Percentiles rank a stretch among this genome's conserved stretches.
phyloP scores from a whole-genome alignment of 2,888 invertebrate genomes.

The Auanema freiburgensis region DNA sequence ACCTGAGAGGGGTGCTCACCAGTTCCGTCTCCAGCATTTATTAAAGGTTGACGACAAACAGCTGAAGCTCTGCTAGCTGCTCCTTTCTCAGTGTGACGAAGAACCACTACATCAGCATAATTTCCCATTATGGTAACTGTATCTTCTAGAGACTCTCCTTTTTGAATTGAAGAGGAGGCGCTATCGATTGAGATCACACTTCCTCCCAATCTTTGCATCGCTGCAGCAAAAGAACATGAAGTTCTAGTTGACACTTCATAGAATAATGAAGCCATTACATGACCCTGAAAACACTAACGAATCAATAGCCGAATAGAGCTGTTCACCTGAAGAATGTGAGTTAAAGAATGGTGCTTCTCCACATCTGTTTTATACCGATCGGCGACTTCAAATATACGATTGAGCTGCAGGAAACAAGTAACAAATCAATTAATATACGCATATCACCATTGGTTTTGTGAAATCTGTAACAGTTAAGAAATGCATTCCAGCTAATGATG shows the following conservation, averaged over 20 bases:
- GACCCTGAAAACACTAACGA: conserved; percentile 72
- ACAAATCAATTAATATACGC: conserved; percentile 47
- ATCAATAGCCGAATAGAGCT: not conserved
- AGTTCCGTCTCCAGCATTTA: conserved; percentile 96
- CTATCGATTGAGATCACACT: conserved; percentile 83
- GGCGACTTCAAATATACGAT: conserved; percentile 90
- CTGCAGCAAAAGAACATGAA: conserved; percentile 90
- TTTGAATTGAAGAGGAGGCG: conserved; percentile 81
- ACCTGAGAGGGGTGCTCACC: conserved; percentile 93
- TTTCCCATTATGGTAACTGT: conserved; percentile 65
- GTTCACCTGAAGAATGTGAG: conserved; percentile 78
- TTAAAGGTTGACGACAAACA: conserved; percentile 68
- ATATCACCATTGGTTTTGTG: conserved; percentile 73
- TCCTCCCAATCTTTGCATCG: conserved; percentile 94
- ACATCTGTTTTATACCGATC: conserved; percentile 82
- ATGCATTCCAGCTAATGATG: conserved; percentile 75
- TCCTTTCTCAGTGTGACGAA: conserved; percentile 89
- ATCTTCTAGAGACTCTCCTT: conserved; percentile 90
- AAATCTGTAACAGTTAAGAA: conserved; percentile 84
- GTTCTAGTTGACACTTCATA: conserved; percentile 97
- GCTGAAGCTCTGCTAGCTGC: conserved; percentile 73
- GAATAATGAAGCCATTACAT: conserved; percentile 92
- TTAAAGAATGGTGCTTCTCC: conserved; percentile 80
- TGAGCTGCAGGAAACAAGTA: conserved; percentile 71
- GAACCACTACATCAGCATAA: conserved; percentile 82